phyloP scores from a whole-genome alignment of 2,888 invertebrate species.

The Anticlea derivata region DNA sequence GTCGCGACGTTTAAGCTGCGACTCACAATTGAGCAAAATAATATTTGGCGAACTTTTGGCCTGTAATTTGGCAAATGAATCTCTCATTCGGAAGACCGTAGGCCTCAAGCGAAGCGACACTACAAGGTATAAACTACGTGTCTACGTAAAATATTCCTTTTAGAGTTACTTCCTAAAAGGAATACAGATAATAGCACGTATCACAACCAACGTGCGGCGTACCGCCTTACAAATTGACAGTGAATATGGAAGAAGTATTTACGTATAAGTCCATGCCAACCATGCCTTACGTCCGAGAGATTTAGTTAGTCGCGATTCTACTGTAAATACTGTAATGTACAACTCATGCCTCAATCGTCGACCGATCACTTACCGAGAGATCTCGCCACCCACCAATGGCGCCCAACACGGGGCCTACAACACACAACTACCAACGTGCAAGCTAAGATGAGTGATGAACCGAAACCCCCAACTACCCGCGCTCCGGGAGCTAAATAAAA shows the following conservation, averaged over 20 bases:
- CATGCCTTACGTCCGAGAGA: conserved; percentile 52
- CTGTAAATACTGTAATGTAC: conserved; percentile 28
- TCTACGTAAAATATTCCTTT: conserved; percentile 68
- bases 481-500: conserved; percentile 74
- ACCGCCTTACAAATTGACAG: conserved; percentile 78
- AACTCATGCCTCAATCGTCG: conserved; percentile 36
- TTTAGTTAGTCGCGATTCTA: conserved; percentile 34
- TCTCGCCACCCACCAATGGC: conserved; percentile 42
- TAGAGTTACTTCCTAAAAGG: conserved; percentile 52
- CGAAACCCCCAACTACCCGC: conserved; percentile 51
- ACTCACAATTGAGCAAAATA: conserved; percentile 60
- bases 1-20: conserved; percentile 26
- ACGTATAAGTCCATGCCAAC: conserved; percentile 75
- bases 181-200: conserved; percentile 72
- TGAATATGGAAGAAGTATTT: conserved; percentile 71
- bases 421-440: conserved; percentile 56
- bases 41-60: conserved; percentile 70
- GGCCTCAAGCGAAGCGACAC: conserved; percentile 77
- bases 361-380: conserved; percentile 33
- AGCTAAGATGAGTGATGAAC: conserved; percentile 42
- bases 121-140: conserved; percentile 78
- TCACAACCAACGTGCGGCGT: conserved; percentile 81
- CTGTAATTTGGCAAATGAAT: conserved; percentile 70
- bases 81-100: conserved; percentile 66
- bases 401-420: conserved; percentile 55